Evolutionary conservation across 2,797 vertebrate species (phyloP).

Genomic region (Menidia menidia): DNA sequence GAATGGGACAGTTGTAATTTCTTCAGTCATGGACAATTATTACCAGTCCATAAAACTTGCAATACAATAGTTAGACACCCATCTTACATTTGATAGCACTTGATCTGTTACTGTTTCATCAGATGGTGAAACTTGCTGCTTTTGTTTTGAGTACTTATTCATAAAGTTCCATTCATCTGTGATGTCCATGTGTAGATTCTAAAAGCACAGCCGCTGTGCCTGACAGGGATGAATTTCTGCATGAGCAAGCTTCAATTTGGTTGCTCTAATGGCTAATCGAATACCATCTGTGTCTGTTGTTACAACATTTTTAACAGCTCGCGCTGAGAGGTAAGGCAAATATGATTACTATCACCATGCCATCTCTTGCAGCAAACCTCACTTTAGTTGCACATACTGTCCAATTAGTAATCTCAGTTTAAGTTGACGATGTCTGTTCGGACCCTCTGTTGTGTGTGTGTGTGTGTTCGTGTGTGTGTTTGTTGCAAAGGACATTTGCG

Average conservation of each 20-base stretch:
- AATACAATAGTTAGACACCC: no score
- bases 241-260: slow-evolving; percentile 12
- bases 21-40: no score
- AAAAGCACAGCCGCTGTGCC: not conserved
- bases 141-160: slow-evolving; percentile 15
- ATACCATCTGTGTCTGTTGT: slow-evolving; percentile 28
- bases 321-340: slow-evolving; percentile 40
- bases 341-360: slow-evolving; percentile 16
- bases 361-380: slow-evolving; percentile 6
- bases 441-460: slow-evolving; percentile 1
- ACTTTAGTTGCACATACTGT: slow-evolving; percentile 25
- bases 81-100: no score
- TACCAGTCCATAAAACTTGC: no score
- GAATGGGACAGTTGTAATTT: no score
- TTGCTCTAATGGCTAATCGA: slow-evolving; percentile 38
- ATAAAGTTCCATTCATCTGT: slow-evolving; percentile 38
- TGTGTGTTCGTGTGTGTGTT: slow-evolving; percentile 9
- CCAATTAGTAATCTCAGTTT: slow-evolving; percentile 28
- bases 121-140: slow-evolving; percentile 12
- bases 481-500: slow-evolving; percentile 35
- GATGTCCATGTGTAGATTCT: slow-evolving; percentile 16
- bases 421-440: slow-evolving; percentile 35
- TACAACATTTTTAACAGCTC: slow-evolving; percentile 29
- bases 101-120: no score
- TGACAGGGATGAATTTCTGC: not conserved